phyloP scores from a whole-genome alignment of 2,113 vertebrate species.

The Hemibagrus wyckioides region DNA sequence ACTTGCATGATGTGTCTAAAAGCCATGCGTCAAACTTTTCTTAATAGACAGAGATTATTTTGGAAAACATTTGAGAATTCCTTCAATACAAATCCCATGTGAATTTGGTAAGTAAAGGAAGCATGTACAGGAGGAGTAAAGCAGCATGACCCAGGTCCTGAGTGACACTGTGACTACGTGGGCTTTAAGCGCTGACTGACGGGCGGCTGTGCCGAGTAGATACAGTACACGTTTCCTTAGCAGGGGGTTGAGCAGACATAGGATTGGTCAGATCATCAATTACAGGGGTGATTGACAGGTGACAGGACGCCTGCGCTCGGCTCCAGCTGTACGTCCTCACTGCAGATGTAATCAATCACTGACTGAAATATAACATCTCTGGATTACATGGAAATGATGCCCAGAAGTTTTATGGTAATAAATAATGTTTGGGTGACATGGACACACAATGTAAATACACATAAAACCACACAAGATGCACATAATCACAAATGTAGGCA shows the following conservation, averaged over 20 bases:
- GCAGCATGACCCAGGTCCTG: slow-evolving; percentile 20
- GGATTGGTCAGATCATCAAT: slow-evolving; percentile 56
- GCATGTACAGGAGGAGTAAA: slow-evolving; percentile 22
- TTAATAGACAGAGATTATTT: background rate
- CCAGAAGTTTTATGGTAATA: background rate
- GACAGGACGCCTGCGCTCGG: slow-evolving; percentile 27
- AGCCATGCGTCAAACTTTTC: background rate
- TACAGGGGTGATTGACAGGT: slow-evolving; percentile 46
- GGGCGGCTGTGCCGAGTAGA: slow-evolving; percentile 45
- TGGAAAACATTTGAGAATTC: background rate
- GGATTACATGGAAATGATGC: slow-evolving; percentile 29
- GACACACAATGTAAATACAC: background rate
- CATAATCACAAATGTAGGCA: background rate
- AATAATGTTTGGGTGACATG: background rate
- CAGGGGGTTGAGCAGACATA: slow-evolving; percentile 54
- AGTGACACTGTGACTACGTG: slow-evolving; percentile 18
- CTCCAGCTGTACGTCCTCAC: slow-evolving; percentile 45
- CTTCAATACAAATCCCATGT: background rate
- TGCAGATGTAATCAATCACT: slow-evolving; percentile 53
- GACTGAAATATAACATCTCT: slow-evolving; percentile 31
- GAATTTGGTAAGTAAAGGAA: background rate
- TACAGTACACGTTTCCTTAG: slow-evolving; percentile 55
- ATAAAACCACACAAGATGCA: background rate
- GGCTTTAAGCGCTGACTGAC: slow-evolving; percentile 42
- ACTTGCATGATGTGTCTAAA: background rate